A percentile compares a stretch with the other conserved stretches of the same genome.
Evolutionary conservation across 2,113 vertebrate species (phyloP).

Genomic region (Bolborhynchus lineola): DNA sequence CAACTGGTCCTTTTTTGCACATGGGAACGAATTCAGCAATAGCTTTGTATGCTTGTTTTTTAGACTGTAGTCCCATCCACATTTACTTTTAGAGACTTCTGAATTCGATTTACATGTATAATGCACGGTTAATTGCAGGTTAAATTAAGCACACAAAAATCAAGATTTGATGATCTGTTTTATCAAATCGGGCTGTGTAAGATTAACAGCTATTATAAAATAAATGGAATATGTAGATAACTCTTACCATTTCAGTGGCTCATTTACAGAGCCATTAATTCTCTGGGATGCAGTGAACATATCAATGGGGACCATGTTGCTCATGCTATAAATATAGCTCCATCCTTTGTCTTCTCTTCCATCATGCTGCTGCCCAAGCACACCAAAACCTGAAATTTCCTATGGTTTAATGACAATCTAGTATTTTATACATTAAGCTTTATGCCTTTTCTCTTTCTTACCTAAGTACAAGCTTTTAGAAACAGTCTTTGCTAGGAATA

Average conservation of each 20-base stretch:
- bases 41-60: not conserved
- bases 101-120: conserved; percentile 4
- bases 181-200: conserved; percentile 18
- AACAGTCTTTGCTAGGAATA: not conserved
- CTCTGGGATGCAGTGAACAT: not conserved
- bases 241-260: not conserved
- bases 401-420: not conserved
- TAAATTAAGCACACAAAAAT: conserved; percentile 52
- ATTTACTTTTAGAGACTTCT: not conserved
- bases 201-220: conserved; percentile 37
- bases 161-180: conserved; percentile 21
- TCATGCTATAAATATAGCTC: not conserved
- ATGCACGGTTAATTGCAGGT: conserved; percentile 26
- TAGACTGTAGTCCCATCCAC: not conserved
- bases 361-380: not conserved
- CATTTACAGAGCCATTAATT: conserved; percentile 9
- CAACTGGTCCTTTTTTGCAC: not conserved
- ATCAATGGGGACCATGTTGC: not conserved
- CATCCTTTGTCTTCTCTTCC: not conserved
- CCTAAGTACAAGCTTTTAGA: not conserved
- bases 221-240: conserved; percentile 35
- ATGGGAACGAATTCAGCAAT: not conserved
- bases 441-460: not conserved
- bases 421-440: not conserved
- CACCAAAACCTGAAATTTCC: not conserved